Percentiles rank a stretch among this genome's conserved stretches.
Conservation (phyloP, 2,113 vertebrate genomes). For the Anarrhichthys ocellatus region DNA sequence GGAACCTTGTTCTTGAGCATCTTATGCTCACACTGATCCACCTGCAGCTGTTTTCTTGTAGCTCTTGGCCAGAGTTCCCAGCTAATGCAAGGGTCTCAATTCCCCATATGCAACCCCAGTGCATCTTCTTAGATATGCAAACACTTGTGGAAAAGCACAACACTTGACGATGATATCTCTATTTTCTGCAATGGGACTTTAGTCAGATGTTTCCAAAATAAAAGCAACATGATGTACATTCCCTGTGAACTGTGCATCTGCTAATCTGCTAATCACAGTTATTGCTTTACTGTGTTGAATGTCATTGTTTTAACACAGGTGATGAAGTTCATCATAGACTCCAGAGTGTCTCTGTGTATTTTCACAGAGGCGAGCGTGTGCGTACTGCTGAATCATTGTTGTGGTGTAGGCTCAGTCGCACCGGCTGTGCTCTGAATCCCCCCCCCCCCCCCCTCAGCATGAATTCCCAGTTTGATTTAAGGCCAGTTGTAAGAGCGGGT, state of each 20-base stretch:
- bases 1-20: background rate
- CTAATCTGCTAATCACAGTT: too few relatives aligned
- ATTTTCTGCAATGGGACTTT: background rate
- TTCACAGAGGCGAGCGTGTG: background rate
- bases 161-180: background rate
- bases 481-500: background rate
- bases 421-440: background rate
- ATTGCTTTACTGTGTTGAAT: background rate
- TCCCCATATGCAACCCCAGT: background rate
- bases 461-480: conserved; percentile 17
- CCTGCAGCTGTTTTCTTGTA: background rate
- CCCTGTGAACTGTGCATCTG: conserved; percentile 1
- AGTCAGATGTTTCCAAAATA: conserved; percentile 4
- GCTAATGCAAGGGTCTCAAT: background rate
- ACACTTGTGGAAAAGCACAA: background rate
- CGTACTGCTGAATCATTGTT: background rate
- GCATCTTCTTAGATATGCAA: background rate
- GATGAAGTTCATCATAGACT: background rate
- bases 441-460: background rate
- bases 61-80: background rate
- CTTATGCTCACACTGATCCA: background rate
- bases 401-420: background rate
- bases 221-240: background rate
- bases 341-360: background rate
- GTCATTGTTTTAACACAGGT: conserved; percentile 1